Evolutionary conservation across 2,888 invertebrate species (phyloP), one percentile per base, ranked within the genome.

Genomic region (Nemotelus nigrinus): DNA sequence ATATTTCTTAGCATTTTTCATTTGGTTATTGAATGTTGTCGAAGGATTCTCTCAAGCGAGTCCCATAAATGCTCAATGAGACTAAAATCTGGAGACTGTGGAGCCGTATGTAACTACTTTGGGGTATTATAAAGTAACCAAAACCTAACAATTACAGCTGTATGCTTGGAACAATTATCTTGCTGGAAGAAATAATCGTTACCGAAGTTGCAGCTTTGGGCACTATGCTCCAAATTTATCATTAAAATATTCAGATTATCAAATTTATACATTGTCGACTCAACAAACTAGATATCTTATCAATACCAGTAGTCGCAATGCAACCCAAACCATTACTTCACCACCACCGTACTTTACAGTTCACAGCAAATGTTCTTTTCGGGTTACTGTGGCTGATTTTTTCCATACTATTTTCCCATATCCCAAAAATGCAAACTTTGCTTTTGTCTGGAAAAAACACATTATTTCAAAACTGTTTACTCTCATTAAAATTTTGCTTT

Each of bases 1-100:
- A 8, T 7, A 50, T 7, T 50, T 50, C 50, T 50, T 8, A 50
- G 8, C 50, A 50, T 50, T 50, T 50, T n/a, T 60, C 2, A 10
- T 1, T 8, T 60, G 5, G 60, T 39, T 39, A 80, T 77, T 77
- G 68, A 44, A 41, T 74, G 71, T 5, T 70, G 57, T 63, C 79
- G 45, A 25, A 79, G 60, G 10, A 43, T 55, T 8, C 48, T 10
- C 53, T 74, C 64, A n/a, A 79, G 50, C 50, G 55, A 58, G 50
- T 72, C 78, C 78, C 78, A 79, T 10, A 78, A 43, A 68, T 79
- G 77, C 57, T 80, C 80, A 10, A 80, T 80, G 10, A 77, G 80
- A 43, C 79, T 80, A 2, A 78, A 53, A 50, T 80, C 78, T 3
- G 80, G 79, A 3, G 77, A 78, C 55, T 79, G 79, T 6, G 78